Percentiles rank a stretch among this genome's conserved stretches.
Evolutionary conservation across 2,797 vertebrate species (phyloP).

Genomic region (Perodicticus potto): DNA sequence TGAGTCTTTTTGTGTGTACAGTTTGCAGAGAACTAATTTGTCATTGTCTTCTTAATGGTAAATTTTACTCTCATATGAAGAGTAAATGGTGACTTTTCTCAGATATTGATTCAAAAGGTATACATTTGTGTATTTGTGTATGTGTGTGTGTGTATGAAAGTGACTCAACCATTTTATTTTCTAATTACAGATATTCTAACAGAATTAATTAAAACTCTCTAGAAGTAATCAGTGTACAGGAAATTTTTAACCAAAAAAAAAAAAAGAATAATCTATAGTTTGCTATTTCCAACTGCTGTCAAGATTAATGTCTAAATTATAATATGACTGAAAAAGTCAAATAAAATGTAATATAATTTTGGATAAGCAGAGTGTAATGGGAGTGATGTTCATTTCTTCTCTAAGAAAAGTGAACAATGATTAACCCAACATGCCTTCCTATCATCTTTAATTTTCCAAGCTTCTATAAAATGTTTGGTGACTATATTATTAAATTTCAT

Average conservation of each 20-base stretch:
- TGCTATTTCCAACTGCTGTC: neutral
- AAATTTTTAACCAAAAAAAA: neutral
- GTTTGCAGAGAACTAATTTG: conserved; percentile 46
- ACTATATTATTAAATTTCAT: neutral
- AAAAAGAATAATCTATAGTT: neutral
- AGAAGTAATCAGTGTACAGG: neutral
- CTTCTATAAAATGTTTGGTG: neutral
- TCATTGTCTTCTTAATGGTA: conserved; percentile 62
- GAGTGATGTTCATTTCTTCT: neutral
- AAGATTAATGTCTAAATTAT: conserved; percentile 30
- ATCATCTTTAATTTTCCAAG: neutral
- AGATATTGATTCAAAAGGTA: conserved; percentile 8
- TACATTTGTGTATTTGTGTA: neutral
- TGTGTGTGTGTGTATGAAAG: neutral
- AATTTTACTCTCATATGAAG: conserved; percentile 44
- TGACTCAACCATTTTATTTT: neutral
- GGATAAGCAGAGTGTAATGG: neutral
- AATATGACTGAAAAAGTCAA: neutral
- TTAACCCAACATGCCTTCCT: neutral
- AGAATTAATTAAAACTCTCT: conserved; percentile 38
- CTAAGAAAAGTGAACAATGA: neutral
- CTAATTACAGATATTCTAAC: neutral
- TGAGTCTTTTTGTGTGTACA: neutral
- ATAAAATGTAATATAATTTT: conserved; percentile 20
- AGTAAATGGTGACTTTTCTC: conserved; percentile 53